phyloP scores from a whole-genome alignment of 2,888 invertebrate genomes.

The Cheilosia impressa region DNA sequence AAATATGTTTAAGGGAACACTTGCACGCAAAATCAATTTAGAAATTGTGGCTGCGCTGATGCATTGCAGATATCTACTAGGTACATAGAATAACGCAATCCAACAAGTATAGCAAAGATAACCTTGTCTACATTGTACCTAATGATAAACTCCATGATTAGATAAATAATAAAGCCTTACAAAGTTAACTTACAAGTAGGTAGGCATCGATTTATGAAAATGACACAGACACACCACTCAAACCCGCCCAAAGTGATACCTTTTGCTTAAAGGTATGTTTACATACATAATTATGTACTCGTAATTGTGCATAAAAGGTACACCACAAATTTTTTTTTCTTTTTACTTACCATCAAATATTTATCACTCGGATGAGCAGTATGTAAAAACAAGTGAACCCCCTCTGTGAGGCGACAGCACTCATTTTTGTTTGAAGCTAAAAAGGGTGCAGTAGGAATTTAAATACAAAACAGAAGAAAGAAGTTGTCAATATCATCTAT shows the following conservation, averaged over 20 bases:
- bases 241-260: too few species aligned
- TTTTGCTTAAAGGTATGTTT: not conserved
- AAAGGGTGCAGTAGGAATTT: conserved; percentile 51
- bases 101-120: too few species aligned
- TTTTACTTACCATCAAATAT: conserved; percentile 53
- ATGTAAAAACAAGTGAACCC: conserved; percentile 48
- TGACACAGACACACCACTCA: too few species aligned
- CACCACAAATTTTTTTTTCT: conserved; percentile 3
- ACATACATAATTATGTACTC: not conserved
- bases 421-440: conserved; percentile 37
- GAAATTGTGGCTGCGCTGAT: not conserved
- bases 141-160: too few species aligned
- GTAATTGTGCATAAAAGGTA: not conserved
- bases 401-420: conserved; percentile 33
- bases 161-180: too few species aligned
- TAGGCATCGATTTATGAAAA: too few species aligned
- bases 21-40: not conserved
- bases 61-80: not conserved
- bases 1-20: not conserved
- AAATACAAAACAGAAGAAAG: conserved; percentile 37
- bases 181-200: too few species aligned
- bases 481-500: conserved; percentile 67
- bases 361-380: conserved; percentile 53
- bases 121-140: too few species aligned
- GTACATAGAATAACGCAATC: too few species aligned